Conservation (phyloP, 2,113 vertebrate species). For the Mola mola region DNA sequence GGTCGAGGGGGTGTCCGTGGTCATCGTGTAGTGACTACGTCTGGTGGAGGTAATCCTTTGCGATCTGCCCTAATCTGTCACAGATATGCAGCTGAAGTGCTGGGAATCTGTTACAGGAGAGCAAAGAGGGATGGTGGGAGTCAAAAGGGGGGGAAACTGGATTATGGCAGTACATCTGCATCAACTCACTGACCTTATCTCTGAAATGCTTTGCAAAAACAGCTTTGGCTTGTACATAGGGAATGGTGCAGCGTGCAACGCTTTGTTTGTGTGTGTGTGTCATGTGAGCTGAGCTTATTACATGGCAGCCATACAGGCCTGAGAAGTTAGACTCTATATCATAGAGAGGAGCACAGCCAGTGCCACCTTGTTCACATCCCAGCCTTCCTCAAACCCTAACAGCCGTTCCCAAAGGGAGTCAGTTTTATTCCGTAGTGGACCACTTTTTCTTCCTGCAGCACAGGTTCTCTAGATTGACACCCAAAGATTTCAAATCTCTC, state of each 20-base stretch:
- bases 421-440: conserved; percentile 17
- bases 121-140: conserved; percentile 40
- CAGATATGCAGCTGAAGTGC: conserved; percentile 80
- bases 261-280: conserved; percentile 32
- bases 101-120: conserved; percentile 64
- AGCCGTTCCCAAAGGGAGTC: conserved; percentile 18
- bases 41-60: conserved; percentile 81
- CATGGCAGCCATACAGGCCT: conserved; percentile 52
- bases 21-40: conserved; percentile 71
- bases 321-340: conserved; percentile 41
- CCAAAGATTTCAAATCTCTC: conserved; percentile 34
- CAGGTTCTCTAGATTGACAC: conserved; percentile 16
- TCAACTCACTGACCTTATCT: conserved; percentile 81
- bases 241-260: conserved; percentile 29
- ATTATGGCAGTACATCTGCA: conserved; percentile 80
- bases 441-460: conserved; percentile 36
- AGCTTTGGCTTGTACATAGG: conserved; percentile 70
- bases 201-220: conserved; percentile 77
- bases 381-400: not conserved
- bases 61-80: conserved; percentile 85
- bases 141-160: conserved; percentile 63
- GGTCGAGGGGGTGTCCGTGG: conserved; percentile 52
- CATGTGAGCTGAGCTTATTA: conserved; percentile 57
- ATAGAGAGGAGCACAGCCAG: conserved; percentile 16
- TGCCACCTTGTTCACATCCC: conserved; percentile 17